phyloP scores from a whole-genome alignment of 2,888 invertebrate genomes.

The Oxycera nigricornis region DNA sequence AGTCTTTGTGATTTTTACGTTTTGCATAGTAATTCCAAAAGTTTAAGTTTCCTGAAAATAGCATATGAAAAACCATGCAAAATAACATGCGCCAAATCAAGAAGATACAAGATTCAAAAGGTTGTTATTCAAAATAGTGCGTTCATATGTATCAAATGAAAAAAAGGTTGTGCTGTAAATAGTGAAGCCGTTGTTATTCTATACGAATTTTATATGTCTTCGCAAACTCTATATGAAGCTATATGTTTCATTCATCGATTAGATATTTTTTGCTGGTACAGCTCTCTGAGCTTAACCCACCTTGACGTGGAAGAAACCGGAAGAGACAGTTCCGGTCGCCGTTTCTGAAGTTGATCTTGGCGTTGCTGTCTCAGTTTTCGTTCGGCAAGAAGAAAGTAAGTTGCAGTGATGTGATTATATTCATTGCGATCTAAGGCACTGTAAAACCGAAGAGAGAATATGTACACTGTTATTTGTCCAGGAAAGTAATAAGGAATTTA shows the following conservation, averaged over 20 bases:
- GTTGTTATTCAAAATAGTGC: background rate
- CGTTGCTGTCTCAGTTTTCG: slow-evolving; percentile 83
- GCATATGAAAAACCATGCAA: slow-evolving; percentile 43
- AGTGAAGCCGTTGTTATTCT: background rate
- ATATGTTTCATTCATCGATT: background rate
- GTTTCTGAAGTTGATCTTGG: slow-evolving; percentile 67
- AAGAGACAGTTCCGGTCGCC: slow-evolving; percentile 51
- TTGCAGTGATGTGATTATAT: slow-evolving; percentile 98
- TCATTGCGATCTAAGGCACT: slow-evolving; percentile 93
- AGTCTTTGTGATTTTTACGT: background rate
- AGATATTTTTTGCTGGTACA: slow-evolving; percentile 36
- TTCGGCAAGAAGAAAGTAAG: slow-evolving; percentile 96
- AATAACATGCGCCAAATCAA: slow-evolving; percentile 10
- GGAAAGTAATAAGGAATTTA: too few relatives aligned
- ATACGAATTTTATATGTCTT: background rate
- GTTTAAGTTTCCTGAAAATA: slow-evolving; percentile 47
- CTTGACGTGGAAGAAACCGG: slow-evolving; percentile 51
- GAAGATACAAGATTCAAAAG: too few relatives aligned
- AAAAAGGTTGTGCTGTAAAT: background rate
- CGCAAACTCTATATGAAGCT: background rate
- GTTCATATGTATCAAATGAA: too few relatives aligned
- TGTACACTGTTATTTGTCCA: too few relatives aligned
- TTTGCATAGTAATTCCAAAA: slow-evolving; percentile 45
- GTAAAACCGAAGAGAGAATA: slow-evolving; percentile 50
- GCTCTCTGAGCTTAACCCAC: slow-evolving; percentile 47